These are phyloP conservation scores for Malurus splendens DNA, from an alignment of 2,797 vertebrate species.

Conservation along the genomic window DNA sequence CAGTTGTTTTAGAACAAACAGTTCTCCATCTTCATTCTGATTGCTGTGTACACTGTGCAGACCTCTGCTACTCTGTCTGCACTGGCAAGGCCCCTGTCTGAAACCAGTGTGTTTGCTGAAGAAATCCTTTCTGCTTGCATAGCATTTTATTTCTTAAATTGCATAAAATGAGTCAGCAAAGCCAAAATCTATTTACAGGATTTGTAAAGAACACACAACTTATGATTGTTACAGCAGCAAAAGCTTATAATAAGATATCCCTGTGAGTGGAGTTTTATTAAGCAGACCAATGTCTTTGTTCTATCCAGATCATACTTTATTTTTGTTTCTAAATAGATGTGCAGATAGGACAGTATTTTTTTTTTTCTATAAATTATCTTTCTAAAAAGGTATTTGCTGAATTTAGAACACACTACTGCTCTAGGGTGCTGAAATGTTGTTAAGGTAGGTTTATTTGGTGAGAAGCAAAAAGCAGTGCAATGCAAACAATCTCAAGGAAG, in stretches of 20 bases:
- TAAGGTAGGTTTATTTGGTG: background rate
- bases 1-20: background rate
- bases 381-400: background rate
- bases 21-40: background rate
- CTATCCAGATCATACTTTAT: background rate
- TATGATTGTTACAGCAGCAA: background rate
- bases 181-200: rapidly evolving
- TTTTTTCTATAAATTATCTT: background rate
- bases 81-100: background rate
- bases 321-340: background rate
- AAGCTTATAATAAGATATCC: background rate
- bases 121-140: background rate
- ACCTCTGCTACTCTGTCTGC: background rate
- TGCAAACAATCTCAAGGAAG: background rate
- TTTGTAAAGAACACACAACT: background rate
- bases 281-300: background rate
- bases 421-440: background rate
- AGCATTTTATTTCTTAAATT: background rate
- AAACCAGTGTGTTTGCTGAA: rapidly evolving
- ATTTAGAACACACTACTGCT: background rate
- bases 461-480: background rate
- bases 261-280: background rate
- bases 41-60: background rate
- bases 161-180: background rate
- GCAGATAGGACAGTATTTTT: background rate